These are phyloP conservation scores for Aphrocallistes beatrix DNA, from an alignment of 37 sponge, comb jelly and placozoan species.

Conservation along the genomic window DNA sequence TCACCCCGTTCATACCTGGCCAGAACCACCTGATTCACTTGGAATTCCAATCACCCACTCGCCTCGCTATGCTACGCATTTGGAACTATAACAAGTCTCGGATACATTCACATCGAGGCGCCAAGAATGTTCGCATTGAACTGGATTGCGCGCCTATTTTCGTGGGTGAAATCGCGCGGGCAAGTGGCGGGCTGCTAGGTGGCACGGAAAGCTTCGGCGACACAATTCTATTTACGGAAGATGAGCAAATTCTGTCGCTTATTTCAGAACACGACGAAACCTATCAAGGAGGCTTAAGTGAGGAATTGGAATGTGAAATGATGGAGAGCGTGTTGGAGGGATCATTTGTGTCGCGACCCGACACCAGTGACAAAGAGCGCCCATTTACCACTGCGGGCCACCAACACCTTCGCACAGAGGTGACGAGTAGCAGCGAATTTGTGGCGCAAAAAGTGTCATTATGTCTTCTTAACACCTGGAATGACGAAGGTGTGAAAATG, in stretches of 20 bases:
- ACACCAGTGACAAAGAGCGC: conserved; percentile 21
- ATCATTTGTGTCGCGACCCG: conserved; percentile 21
- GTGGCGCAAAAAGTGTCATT: conserved; percentile 17
- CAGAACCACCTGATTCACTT: conserved; percentile 55
- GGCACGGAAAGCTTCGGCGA: conserved; percentile 44
- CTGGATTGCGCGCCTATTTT: conserved; percentile 70
- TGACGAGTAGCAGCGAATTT: neutral
- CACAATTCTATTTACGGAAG: conserved; percentile 88
- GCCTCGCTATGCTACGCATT: conserved; percentile 71
- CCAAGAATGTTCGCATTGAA: conserved; percentile 50
- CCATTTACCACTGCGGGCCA: neutral
- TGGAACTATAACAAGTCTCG: conserved; percentile 99
- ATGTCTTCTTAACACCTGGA: neutral
- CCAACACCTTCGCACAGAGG: neutral
- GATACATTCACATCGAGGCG: conserved; percentile 90
- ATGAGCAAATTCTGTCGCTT: conserved; percentile 60
- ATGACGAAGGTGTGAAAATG: neutral
- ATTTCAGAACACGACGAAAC: conserved; percentile 60
- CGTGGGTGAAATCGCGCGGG: conserved; percentile 83
- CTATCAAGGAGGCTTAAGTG: conserved; percentile 37
- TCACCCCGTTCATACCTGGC: conserved; percentile 78
- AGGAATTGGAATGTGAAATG: neutral
- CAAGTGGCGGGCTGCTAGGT: conserved; percentile 61
- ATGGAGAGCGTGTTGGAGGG: neutral
- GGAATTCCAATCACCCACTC: conserved; percentile 26